phyloP scores from a whole-genome alignment of 2,888 invertebrate species.

The Octodonta nipae region DNA sequence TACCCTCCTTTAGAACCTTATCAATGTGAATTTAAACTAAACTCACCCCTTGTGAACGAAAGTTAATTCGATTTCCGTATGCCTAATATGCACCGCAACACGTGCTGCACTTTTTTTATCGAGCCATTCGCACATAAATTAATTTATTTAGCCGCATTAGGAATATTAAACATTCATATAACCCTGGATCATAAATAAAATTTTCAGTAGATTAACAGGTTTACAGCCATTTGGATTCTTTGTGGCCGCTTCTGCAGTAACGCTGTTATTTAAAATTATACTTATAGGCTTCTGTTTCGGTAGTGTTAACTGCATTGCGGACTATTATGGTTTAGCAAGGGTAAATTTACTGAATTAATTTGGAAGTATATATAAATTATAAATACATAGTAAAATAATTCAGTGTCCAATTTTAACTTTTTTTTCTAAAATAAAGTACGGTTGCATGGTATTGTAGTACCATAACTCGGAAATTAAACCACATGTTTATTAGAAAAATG shows the following conservation, averaged over 20 bases:
- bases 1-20: neutral
- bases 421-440: too few relatives aligned
- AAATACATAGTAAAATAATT: too few relatives aligned
- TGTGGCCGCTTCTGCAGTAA: constrained; percentile 8
- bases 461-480: too few relatives aligned
- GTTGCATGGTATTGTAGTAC: too few relatives aligned
- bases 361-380: too few relatives aligned
- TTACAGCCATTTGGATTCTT: constrained; percentile 15
- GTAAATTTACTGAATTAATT: too few relatives aligned
- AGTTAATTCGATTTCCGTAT: constrained; percentile 1
- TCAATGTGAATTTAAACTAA: neutral
- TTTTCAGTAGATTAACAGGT: constrained; percentile 28
- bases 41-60: neutral
- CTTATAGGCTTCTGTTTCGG: too few relatives aligned
- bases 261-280: constrained; percentile 6
- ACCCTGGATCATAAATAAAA: constrained; percentile 1
- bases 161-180: neutral
- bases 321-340: too few relatives aligned
- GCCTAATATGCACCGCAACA: neutral
- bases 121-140: constrained; percentile 2
- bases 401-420: too few relatives aligned
- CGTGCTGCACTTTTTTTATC: neutral
- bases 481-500: too few relatives aligned
- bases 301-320: too few relatives aligned
- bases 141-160: constrained; percentile 2